Percentiles rank a stretch among this genome's conserved stretches.
These are phyloP conservation scores for Mormyrops attenuatus DNA, from an alignment of 2,797 vertebrate genomes.

Conservation along the genomic window DNA sequence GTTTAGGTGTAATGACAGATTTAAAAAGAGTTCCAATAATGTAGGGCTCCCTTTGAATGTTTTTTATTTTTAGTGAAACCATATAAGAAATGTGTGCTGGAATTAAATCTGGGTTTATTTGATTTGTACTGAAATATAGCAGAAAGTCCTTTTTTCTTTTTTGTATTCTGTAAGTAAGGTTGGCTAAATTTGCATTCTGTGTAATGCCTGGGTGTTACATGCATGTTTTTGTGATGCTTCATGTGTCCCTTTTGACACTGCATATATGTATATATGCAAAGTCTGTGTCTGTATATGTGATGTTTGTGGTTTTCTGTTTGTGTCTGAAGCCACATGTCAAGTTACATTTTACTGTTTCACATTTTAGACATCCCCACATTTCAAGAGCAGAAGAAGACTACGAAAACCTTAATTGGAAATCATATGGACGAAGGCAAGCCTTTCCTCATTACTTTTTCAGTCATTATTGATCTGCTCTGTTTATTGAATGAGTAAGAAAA, in stretches of 20 bases:
- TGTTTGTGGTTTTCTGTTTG: neutral
- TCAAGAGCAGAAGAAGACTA: slow-evolving; percentile 71
- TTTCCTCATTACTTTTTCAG: neutral
- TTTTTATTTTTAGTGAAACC: neutral
- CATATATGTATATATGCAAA: neutral
- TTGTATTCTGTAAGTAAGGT: neutral
- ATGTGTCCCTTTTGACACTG: neutral
- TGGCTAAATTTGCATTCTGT: neutral
- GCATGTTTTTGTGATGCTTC: neutral
- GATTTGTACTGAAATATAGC: neutral
- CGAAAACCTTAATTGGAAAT: slow-evolving; percentile 69
- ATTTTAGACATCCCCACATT: slow-evolving; percentile 66
- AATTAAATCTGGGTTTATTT: neutral
- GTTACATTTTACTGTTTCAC: neutral
- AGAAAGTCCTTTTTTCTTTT: neutral
- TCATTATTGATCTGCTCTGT: neutral
- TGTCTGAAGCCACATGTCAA: neutral
- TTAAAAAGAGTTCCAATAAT: neutral
- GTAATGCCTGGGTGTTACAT: neutral
- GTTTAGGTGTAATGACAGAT: neutral
- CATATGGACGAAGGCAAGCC: slow-evolving; percentile 77
- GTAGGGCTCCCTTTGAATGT: neutral
- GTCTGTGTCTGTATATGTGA: neutral
- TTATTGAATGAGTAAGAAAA: neutral
- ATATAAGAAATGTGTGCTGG: neutral